Percentiles rank a stretch among this genome's conserved stretches.
These are phyloP conservation scores for Stictocephala bisonia DNA, from an alignment of 2,888 invertebrate genomes.

Conservation along the genomic window DNA sequence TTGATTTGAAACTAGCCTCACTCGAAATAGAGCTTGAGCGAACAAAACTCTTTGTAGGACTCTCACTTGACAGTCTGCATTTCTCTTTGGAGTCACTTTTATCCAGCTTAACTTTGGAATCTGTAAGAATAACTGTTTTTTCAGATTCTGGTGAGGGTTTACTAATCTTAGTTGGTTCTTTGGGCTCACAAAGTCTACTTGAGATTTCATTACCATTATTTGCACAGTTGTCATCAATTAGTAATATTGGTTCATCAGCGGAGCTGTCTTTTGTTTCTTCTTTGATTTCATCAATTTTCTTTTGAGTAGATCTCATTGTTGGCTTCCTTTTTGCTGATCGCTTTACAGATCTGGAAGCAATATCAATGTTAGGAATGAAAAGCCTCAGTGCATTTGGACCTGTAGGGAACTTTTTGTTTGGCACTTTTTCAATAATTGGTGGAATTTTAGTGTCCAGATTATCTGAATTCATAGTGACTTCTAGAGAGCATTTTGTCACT, in stretches of 20 bases:
- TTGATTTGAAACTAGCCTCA: slow-evolving; percentile 40
- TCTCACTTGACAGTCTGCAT: neutral
- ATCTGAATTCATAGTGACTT: slow-evolving; percentile 52
- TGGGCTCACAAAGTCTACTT: neutral
- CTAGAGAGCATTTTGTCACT: slow-evolving; percentile 65
- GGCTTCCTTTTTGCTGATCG: slow-evolving; percentile 54
- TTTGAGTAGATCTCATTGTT: slow-evolving; percentile 44
- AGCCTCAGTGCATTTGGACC: slow-evolving; percentile 66
- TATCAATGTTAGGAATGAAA: slow-evolving; percentile 66
- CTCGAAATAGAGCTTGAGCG: slow-evolving; percentile 33
- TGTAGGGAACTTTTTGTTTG: slow-evolving; percentile 63
- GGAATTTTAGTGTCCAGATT: slow-evolving; percentile 43
- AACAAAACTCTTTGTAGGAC: neutral
- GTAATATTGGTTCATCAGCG: too few species aligned
- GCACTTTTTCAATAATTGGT: slow-evolving; percentile 38
- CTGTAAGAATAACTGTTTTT: neutral
- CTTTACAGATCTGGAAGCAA: slow-evolving; percentile 54
- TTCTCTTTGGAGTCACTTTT: slow-evolving; percentile 28
- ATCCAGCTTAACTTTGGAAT: slow-evolving; percentile 3
- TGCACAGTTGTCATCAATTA: too few species aligned
- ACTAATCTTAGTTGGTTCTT: neutral
- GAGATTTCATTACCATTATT: neutral
- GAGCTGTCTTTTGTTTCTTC: slow-evolving; percentile 23
- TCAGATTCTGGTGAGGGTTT: neutral
- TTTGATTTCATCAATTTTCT: neutral